These are phyloP conservation scores for Periophthalmus modestus DNA, from an alignment of 2,113 vertebrate genomes.

Conservation along the genomic window DNA sequence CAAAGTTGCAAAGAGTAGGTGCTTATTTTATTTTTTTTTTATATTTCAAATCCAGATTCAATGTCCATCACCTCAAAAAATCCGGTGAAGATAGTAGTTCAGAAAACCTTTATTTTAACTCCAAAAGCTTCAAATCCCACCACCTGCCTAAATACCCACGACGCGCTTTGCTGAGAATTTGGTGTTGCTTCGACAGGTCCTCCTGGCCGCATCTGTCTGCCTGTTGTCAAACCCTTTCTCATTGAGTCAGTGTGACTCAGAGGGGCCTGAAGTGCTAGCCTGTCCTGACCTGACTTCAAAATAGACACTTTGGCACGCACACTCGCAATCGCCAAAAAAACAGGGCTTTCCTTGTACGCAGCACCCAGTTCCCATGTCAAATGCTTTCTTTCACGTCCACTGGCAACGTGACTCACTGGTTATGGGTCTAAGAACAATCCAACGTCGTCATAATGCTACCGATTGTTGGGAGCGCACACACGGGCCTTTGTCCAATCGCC, in stretches of 20 bases:
- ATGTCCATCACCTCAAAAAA: background rate
- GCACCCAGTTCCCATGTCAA: slow-evolving; percentile 57
- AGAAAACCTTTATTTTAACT: background rate
- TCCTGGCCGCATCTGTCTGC: slow-evolving; percentile 40
- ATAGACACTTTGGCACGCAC: slow-evolving; percentile 66
- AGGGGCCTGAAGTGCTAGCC: slow-evolving; percentile 56
- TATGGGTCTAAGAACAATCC: slow-evolving; percentile 35
- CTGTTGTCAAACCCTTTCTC: slow-evolving; percentile 54
- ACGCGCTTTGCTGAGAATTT: slow-evolving; percentile 20
- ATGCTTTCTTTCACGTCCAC: slow-evolving; percentile 41
- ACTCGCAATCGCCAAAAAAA: slow-evolving; percentile 37
- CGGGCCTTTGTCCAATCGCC: slow-evolving; percentile 7
- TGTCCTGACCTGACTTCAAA: slow-evolving; percentile 73
- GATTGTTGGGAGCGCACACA: slow-evolving; percentile 39
- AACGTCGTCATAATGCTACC: slow-evolving; percentile 26
- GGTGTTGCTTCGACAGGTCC: slow-evolving; percentile 17
- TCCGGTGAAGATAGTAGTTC: background rate
- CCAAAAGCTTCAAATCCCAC: background rate
- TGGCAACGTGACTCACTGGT: slow-evolving; percentile 52
- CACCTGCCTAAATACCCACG: background rate
- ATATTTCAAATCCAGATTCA: no score
- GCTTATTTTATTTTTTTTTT: no score
- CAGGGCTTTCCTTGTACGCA: slow-evolving; percentile 66
- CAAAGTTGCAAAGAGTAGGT: no score
- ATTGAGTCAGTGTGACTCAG: slow-evolving; percentile 65